phyloP scores from a whole-genome alignment of 2,888 invertebrate species.

The Epinotia brunnichana region DNA sequence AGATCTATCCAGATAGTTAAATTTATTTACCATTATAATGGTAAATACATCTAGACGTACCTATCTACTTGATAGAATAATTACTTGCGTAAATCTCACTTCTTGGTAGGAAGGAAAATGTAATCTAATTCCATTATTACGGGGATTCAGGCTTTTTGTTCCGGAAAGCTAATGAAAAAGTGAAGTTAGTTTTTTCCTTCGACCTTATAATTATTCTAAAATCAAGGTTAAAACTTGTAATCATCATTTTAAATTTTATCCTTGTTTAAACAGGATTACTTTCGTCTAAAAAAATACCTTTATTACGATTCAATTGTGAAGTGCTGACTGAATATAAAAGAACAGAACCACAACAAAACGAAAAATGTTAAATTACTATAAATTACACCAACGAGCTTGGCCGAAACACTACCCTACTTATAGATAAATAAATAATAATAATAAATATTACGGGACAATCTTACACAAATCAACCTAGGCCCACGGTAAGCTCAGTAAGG shows the following conservation, averaged over 20 bases:
- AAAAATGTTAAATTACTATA: not conserved
- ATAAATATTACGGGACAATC: no score
- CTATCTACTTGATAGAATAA: not conserved
- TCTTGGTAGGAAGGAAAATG: constrained; percentile 6
- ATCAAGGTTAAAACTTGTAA: not conserved
- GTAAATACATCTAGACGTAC: no score
- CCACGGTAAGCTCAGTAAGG: no score
- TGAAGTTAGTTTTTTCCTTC: not conserved
- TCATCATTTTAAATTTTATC: not conserved
- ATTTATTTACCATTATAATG: no score
- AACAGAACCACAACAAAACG: not conserved
- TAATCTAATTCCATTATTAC: constrained; percentile 10
- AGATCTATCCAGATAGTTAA: not conserved
- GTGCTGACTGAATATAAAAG: not conserved
- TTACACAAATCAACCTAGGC: no score
- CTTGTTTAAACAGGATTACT: not conserved
- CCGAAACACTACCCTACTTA: not conserved
- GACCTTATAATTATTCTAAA: not conserved
- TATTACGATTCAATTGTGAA: no score
- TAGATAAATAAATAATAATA: no score
- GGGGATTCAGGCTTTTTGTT: not conserved
- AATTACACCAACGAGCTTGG: not conserved
- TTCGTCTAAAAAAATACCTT: not conserved
- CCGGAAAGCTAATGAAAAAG: not conserved
- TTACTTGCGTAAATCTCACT: not conserved